Evolutionary conservation across 1,140 invertebrate species (phyloP).

Genomic region (Conopomorpha cramerella): DNA sequence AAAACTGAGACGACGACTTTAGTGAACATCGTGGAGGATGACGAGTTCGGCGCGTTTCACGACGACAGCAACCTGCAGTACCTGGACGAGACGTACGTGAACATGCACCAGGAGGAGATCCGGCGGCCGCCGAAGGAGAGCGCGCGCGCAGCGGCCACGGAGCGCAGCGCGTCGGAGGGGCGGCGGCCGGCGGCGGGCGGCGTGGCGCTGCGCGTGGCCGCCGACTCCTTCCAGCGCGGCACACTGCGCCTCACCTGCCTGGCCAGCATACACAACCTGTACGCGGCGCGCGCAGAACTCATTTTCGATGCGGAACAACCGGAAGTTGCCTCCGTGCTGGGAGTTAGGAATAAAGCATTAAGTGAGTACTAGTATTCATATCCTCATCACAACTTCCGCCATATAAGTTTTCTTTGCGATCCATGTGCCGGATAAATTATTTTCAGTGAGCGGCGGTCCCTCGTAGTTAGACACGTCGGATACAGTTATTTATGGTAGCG

Average conservation of each 20-base stretch:
- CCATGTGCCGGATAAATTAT: too few species aligned
- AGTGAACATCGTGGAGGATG: slow-evolving; percentile 27
- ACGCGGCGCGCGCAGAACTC: slow-evolving; percentile 61
- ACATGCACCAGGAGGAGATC: slow-evolving; percentile 48
- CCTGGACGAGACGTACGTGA: slow-evolving; percentile 47
- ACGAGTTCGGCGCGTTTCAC: slow-evolving; percentile 39
- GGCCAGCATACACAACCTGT: slow-evolving; percentile 68
- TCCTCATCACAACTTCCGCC: too few species aligned
- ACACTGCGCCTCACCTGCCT: slow-evolving; percentile 67
- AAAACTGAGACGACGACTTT: slow-evolving; percentile 41
- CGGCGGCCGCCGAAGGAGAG: slow-evolving; percentile 35
- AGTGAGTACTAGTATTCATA: too few species aligned
- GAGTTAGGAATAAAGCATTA: slow-evolving; percentile 38
- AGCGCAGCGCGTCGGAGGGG: slow-evolving; percentile 34
- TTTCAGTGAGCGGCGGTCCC: too few species aligned
- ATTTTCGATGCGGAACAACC: slow-evolving; percentile 70
- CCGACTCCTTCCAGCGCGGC: slow-evolving; percentile 63
- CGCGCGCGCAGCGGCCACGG: slow-evolving; percentile 31
- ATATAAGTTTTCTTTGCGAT: too few species aligned
- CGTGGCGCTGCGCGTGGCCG: slow-evolving; percentile 62
- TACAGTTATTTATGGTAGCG: too few species aligned
- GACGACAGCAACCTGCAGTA: slow-evolving; percentile 47
- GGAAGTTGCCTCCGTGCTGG: slow-evolving; percentile 69
- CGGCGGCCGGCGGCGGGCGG: slow-evolving; percentile 39
- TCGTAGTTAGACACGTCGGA: too few species aligned